These are phyloP conservation scores for Syngnathus scovelli DNA, from an alignment of 2,113 vertebrate genomes.

Conservation along the genomic window DNA sequence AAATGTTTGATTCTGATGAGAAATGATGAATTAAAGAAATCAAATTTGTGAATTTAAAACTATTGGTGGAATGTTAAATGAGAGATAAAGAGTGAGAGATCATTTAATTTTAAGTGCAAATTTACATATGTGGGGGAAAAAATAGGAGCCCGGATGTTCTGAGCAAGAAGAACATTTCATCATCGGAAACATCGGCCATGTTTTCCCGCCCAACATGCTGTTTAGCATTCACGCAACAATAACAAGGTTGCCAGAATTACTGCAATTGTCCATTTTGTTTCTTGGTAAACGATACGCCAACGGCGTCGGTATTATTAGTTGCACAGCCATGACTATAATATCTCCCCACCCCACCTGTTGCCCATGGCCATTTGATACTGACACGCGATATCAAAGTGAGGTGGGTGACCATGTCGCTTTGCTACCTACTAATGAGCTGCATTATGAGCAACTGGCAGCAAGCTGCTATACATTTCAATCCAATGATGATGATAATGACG, in stretches of 20 bases:
- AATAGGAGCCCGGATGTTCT: background rate
- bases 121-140: background rate
- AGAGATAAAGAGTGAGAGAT: too few relatives aligned
- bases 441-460: conserved; percentile 40
- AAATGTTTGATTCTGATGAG: too few relatives aligned
- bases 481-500: conserved; percentile 1
- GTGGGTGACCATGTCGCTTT: conserved; percentile 53
- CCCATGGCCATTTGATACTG: conserved; percentile 54
- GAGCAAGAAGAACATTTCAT: background rate
- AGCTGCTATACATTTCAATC: conserved; percentile 12
- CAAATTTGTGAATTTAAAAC: too few relatives aligned
- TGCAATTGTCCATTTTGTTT: conserved; percentile 52
- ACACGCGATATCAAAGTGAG: conserved; percentile 53
- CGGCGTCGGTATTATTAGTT: conserved; percentile 64
- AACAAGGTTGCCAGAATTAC: conserved; percentile 23
- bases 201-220: background rate
- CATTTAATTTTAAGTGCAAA: background rate
- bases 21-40: too few relatives aligned
- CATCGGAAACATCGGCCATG: background rate
- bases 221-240: background rate
- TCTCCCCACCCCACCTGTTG: conserved; percentile 55
- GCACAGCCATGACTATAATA: conserved; percentile 50
- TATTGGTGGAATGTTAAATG: too few relatives aligned
- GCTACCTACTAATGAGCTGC: conserved; percentile 58
- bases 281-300: conserved; percentile 47